Evolutionary conservation across 2,797 vertebrate species (phyloP), one percentile per base, ranked within the genome.

Genomic region (Pyrocephalus nanus): DNA sequence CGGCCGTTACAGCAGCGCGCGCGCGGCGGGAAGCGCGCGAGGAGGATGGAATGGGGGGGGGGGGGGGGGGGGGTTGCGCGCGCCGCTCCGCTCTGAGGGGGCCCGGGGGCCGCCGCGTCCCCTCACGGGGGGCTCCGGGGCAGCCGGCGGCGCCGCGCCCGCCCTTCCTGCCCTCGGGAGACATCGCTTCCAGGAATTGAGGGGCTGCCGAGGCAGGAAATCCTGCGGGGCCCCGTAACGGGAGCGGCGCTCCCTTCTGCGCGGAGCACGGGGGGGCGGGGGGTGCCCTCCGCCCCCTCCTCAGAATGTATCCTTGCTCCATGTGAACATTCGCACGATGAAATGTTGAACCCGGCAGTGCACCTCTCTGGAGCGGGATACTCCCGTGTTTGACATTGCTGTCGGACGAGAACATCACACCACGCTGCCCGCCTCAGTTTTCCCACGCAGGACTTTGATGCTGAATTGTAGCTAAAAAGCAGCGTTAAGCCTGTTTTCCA

Each of bases 151-250:
- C 30, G 18, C 3, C 5, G 27, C 29, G 57, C 21, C 43, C 66
- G 36, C 40, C 47, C 32, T 87, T 78, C 90, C 81, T 45, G 73
- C 82, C 42, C 69, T 30, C 34, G 7, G 80, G 53, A 72, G n/a
- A 42, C 19, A 11, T 1, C 30, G 42, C 0, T 85, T 89, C 90
- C 92, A 92, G 82, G 48, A 61, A 71, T 6, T 53, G 85, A 90
- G 93, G 77, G 66, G 90, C 47, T 70, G 74, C 47, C 14, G 43
- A 11, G 64, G 87, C 75, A 82, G 92, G 95, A 89, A 84, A 67
- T 81, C 74, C 57, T 81, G 84, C 42, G 58, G 50, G 16, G 78
- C 73, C 26, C 36, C 12, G 34, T 2, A 57, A 54, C n/a, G 55
- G 55, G 43, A 65, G 62, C 36, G 54, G n/a, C 71, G 55, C 40